Percentiles rank a stretch among this genome's conserved stretches.
Conservation (phyloP, 1,140 invertebrate genomes). For the Pseudomyrmex dendroicus region DNA sequence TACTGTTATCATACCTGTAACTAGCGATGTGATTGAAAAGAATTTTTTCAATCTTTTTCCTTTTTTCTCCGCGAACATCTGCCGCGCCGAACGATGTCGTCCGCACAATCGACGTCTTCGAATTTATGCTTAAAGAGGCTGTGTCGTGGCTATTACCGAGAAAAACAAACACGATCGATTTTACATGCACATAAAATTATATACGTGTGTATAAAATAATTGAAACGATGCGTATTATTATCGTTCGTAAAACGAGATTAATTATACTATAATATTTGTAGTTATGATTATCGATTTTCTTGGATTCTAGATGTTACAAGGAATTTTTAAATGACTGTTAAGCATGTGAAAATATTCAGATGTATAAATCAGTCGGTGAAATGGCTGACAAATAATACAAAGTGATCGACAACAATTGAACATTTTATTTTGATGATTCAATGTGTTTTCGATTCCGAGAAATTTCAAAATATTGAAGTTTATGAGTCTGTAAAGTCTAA, state of each 20-base stretch:
- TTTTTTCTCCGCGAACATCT: slow-evolving; percentile 41
- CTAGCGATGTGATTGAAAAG: slow-evolving; percentile 69
- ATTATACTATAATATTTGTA: slow-evolving; percentile 5
- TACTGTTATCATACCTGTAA: slow-evolving; percentile 81
- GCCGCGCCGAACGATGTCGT: slow-evolving; percentile 55
- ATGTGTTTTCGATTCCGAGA: too few species aligned
- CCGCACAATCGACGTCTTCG: slow-evolving; percentile 43
- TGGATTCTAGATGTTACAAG: not conserved
- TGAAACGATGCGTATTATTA: not conserved
- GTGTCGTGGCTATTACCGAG: slow-evolving; percentile 48
- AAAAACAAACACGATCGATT: not conserved
- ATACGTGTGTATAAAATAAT: too few species aligned
- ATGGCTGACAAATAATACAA: not conserved
- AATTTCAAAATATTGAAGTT: too few species aligned
- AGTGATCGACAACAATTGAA: not conserved
- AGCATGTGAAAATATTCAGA: not conserved
- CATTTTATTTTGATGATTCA: too few species aligned
- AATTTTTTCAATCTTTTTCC: slow-evolving; percentile 37
- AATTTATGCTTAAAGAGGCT: slow-evolving; percentile 60
- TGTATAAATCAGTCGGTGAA: not conserved
- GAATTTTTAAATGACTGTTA: not conserved
- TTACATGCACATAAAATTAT: not conserved
- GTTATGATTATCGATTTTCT: slow-evolving; percentile 27
- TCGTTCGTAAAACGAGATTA: not conserved
- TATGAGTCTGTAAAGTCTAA: too few species aligned